Evolutionary conservation across 2,888 invertebrate genomes (phyloP).

Genomic region (Tetranychus truncatus): DNA sequence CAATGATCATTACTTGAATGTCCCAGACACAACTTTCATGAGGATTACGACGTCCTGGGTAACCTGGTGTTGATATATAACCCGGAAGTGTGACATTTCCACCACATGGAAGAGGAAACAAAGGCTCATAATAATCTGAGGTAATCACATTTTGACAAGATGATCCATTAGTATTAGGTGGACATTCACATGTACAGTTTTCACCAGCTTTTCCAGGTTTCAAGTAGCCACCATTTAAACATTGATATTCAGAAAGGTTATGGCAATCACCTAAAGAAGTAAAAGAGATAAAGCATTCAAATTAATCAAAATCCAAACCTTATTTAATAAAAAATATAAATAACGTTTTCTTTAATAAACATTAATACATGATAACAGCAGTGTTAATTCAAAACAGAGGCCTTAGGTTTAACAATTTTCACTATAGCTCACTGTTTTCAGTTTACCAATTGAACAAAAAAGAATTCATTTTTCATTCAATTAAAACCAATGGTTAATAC

Average conservation of each 20-base stretch:
- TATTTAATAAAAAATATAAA: too few species aligned
- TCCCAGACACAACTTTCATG: conserved; percentile 24
- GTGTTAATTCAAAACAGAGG: too few species aligned
- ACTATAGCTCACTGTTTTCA: too few species aligned
- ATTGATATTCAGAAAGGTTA: conserved; percentile 12
- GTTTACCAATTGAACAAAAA: too few species aligned
- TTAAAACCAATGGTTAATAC: too few species aligned
- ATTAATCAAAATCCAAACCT: background rate
- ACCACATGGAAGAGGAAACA: conserved; percentile 23
- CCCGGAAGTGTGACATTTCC: conserved; percentile 22
- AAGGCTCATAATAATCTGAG: conserved; percentile 14
- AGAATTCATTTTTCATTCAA: too few species aligned
- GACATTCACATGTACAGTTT: conserved; percentile 23
- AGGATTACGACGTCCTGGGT: conserved; percentile 20
- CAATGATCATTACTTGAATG: conserved; percentile 19
- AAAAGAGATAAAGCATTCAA: background rate
- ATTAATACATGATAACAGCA: too few species aligned
- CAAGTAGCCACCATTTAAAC: conserved; percentile 24
- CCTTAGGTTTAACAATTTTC: too few species aligned
- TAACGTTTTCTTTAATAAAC: too few species aligned
- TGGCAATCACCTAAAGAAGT: conserved; percentile 1
- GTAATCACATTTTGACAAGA: conserved; percentile 19
- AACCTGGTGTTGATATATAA: conserved; percentile 23
- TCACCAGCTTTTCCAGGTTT: conserved; percentile 15
- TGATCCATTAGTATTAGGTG: conserved; percentile 23